These are phyloP conservation scores for Calameuta idolon DNA, from an alignment of 2,888 invertebrate species.

Conservation along the genomic window DNA sequence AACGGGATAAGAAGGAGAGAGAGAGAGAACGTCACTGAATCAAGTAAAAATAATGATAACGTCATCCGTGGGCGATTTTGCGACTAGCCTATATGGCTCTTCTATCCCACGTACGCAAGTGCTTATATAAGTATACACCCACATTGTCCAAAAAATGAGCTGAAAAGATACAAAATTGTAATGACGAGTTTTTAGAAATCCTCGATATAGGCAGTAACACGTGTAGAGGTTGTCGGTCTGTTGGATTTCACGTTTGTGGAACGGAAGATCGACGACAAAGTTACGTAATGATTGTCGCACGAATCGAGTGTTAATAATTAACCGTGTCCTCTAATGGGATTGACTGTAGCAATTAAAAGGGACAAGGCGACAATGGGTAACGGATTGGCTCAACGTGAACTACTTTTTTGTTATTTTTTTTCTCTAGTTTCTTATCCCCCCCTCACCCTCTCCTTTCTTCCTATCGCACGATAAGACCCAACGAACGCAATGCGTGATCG, in stretches of 20 bases:
- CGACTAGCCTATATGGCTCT: background rate
- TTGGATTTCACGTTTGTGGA: background rate
- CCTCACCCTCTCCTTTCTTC: background rate
- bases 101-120: background rate
- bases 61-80: slow-evolving; percentile 6
- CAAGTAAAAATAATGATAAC: slow-evolving; percentile 3
- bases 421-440: slow-evolving; percentile 4
- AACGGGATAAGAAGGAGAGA: background rate
- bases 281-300: background rate
- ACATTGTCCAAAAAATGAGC: background rate
- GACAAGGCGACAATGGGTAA: background rate
- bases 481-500: background rate
- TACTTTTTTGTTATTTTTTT: background rate
- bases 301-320: background rate
- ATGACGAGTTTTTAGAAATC: background rate
- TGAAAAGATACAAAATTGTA: background rate
- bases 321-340: background rate
- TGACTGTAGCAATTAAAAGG: background rate
- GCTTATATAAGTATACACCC: background rate
- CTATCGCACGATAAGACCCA: background rate
- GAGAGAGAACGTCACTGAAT: background rate
- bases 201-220: background rate
- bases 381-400: background rate
- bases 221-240: background rate
- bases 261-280: background rate